Percentiles rank a stretch among this genome's conserved stretches.
Evolutionary conservation across 2,113 vertebrate species (phyloP).

Genomic region (pig (Sus scrofa)): T2T-Sscrofa CM000813.6:78804501-78805000

Average conservation of each 20-base stretch:
- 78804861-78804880: conserved; percentile 94
- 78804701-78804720: conserved; percentile 92
- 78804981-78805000: background rate
- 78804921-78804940: background rate
- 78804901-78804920: conserved; percentile 92
- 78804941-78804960: background rate
- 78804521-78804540: too few relatives aligned
- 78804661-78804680: background rate
- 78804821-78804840: background rate
- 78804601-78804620: too few relatives aligned
- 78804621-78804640: background rate
- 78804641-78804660: background rate
- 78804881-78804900: conserved; percentile 94
- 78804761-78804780: background rate
- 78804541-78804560: too few relatives aligned
- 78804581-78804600: too few relatives aligned
- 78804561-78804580: too few relatives aligned
- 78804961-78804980: background rate
- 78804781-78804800: too few relatives aligned
- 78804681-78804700: conserved; percentile 88
- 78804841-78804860: conserved; percentile 77
- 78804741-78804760: conserved; percentile 90
- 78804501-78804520: too few relatives aligned
- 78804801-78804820: background rate
- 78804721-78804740: conserved; percentile 91